Percentiles rank a stretch among this genome's conserved stretches.
These are phyloP conservation scores for Drosophila rellima DNA, from an alignment of 2,888 invertebrate genomes.

Conservation along the genomic window DNA sequence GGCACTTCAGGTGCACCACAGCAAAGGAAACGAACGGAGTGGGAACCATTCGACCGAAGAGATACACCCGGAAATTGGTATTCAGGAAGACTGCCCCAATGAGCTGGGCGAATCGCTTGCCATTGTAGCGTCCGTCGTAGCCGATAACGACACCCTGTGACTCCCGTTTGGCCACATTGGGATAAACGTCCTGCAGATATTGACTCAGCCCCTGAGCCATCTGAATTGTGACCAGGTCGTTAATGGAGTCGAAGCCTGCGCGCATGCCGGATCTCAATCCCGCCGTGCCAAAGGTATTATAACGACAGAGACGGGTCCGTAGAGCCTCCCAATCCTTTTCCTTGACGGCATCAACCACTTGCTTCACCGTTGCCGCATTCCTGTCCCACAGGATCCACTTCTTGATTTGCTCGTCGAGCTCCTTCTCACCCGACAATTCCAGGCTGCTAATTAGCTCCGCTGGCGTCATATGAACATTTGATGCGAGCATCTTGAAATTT, in stretches of 20 bases:
- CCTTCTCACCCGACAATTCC: constrained; percentile 72
- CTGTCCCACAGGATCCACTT: constrained; percentile 92
- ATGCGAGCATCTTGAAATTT: constrained; percentile 47
- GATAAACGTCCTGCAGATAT: constrained; percentile 89
- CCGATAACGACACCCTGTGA: constrained; percentile 94
- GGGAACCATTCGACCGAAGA: constrained; percentile 93
- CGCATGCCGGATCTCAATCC: constrained; percentile 97
- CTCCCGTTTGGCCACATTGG: constrained; percentile 86
- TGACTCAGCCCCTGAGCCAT: constrained; percentile 95
- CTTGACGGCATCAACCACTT: constrained; percentile 88
- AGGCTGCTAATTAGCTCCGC: constrained; percentile 49
- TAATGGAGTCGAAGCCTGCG: constrained; percentile 96
- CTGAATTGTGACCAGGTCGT: constrained; percentile 98
- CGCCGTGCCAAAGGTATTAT: constrained; percentile 96
- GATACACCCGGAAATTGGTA: constrained; percentile 91
- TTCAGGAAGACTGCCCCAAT: constrained; percentile 93
- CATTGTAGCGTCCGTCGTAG: constrained; percentile 96
- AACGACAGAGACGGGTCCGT: constrained; percentile 88
- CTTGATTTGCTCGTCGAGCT: constrained; percentile 89
- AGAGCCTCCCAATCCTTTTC: constrained; percentile 87
- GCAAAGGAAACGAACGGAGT: constrained; percentile 98
- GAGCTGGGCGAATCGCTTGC: constrained; percentile 92
- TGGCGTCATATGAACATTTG: constrained; percentile 23
- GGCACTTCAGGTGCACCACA: constrained; percentile 90
- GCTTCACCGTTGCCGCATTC: constrained; percentile 89